These are phyloP conservation scores for Chelonus insularis DNA, from an alignment of 1,140 invertebrate genomes.

Conservation along the genomic window DNA sequence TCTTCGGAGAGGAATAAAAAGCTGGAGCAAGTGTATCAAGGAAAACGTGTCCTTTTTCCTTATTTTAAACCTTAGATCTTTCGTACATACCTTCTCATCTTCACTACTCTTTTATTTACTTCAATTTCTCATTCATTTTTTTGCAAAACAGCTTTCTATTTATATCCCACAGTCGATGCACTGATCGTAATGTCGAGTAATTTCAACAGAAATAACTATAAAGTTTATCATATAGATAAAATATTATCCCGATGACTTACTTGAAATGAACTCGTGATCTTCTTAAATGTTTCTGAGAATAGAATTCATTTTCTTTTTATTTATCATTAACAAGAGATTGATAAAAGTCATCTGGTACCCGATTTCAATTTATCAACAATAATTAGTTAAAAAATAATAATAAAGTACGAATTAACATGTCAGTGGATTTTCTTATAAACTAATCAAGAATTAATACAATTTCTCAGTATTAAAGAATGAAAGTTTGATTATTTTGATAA, in stretches of 20 bases:
- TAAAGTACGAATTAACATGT: too few species aligned
- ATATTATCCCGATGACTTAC: neutral
- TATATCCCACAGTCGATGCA: constrained; percentile 33
- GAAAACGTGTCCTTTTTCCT: constrained; percentile 11
- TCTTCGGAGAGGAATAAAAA: constrained; percentile 17
- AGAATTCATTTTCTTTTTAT: too few species aligned
- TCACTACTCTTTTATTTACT: neutral
- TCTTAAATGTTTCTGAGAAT: neutral
- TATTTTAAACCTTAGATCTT: constrained; percentile 5
- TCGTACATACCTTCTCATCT: neutral
- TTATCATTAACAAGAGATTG: too few species aligned
- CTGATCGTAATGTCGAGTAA: constrained; percentile 40
- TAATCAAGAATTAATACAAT: too few species aligned
- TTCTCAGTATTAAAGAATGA: too few species aligned
- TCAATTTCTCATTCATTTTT: constrained; percentile 2
- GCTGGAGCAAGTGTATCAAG: constrained; percentile 7
- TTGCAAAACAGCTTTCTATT: constrained; percentile 29
- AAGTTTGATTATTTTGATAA: too few species aligned
- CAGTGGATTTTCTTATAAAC: too few species aligned
- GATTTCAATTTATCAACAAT: too few species aligned
- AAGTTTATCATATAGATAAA: constrained; percentile 13
- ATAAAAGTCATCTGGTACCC: too few species aligned
- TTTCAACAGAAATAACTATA: constrained; percentile 35
- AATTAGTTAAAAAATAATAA: too few species aligned
- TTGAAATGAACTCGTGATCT: neutral